phyloP scores from a whole-genome alignment of 2,888 invertebrate species.

The Bellardia bayeri region DNA sequence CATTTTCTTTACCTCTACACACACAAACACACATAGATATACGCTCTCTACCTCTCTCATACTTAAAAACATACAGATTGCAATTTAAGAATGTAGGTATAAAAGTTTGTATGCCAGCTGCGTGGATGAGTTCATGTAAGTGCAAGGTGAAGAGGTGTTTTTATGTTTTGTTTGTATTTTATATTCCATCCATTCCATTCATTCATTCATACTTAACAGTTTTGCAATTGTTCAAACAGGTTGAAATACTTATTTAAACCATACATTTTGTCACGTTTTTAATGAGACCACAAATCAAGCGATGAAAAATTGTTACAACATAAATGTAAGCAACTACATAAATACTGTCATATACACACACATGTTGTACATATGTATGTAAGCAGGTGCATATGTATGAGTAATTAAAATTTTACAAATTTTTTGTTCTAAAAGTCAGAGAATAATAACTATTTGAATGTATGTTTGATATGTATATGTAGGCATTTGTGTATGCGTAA shows the following conservation, averaged over 20 bases:
- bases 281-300: conserved; percentile 74
- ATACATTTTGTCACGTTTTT: conserved; percentile 73
- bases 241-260: conserved; percentile 67
- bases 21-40: conserved; percentile 4
- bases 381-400: conserved; percentile 3
- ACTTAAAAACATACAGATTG: conserved; percentile 43
- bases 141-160: conserved; percentile 7
- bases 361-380: neutral
- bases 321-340: conserved; percentile 63
- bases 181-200: neutral
- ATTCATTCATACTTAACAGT: conserved; percentile 52
- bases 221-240: conserved; percentile 63
- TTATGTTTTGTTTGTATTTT: conserved; percentile 1
- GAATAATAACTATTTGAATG: conserved; percentile 13
- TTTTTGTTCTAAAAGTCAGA: conserved; percentile 21
- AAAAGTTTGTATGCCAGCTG: conserved; percentile 6
- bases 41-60: neutral
- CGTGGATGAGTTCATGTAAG: conserved; percentile 1
- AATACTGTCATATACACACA: conserved; percentile 35
- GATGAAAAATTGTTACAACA: conserved; percentile 70
- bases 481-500: neutral
- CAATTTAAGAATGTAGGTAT: conserved; percentile 52
- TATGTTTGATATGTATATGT: neutral
- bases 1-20: conserved; percentile 62
- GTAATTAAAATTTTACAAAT: conserved; percentile 47